Percentiles rank a stretch among this genome's conserved stretches.
These are phyloP conservation scores for Congeria kusceri DNA, from an alignment of 2,888 invertebrate species.

Conservation along the genomic window DNA sequence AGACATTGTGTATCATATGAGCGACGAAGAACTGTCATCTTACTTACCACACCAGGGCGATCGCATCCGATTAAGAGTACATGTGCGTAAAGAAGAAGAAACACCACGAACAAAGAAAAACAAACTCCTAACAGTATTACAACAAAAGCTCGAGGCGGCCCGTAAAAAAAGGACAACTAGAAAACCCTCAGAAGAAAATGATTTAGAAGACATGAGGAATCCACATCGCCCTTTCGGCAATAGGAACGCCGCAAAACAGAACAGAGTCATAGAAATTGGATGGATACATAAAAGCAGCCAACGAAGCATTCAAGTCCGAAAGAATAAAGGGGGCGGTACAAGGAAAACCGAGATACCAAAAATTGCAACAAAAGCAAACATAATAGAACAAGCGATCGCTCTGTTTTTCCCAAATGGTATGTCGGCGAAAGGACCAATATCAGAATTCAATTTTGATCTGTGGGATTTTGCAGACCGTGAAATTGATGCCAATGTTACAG, in stretches of 20 bases:
- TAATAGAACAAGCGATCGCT: slow-evolving; percentile 12
- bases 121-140: slow-evolving; percentile 7
- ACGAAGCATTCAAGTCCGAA: slow-evolving; percentile 17
- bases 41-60: slow-evolving; percentile 21
- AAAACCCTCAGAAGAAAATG: neutral
- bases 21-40: slow-evolving; percentile 10
- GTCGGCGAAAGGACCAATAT: slow-evolving; percentile 2
- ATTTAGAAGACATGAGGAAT: slow-evolving; percentile 5
- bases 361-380: slow-evolving; percentile 10
- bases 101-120: slow-evolving; percentile 5
- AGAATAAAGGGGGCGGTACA: slow-evolving; percentile 22
- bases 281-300: slow-evolving; percentile 20
- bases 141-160: slow-evolving; percentile 15
- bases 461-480: slow-evolving; percentile 29
- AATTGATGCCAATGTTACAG: slow-evolving; percentile 18
- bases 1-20: slow-evolving; percentile 21
- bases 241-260: slow-evolving; percentile 9
- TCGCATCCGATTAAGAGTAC: slow-evolving; percentile 13
- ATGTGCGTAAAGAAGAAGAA: slow-evolving; percentile 8
- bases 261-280: slow-evolving; percentile 27
- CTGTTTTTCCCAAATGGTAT: slow-evolving; percentile 20
- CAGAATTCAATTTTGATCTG: slow-evolving; percentile 26
- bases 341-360: slow-evolving; percentile 13
- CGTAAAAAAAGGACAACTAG: slow-evolving; percentile 3
- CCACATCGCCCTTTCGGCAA: slow-evolving; percentile 24